Base-by-base conservation (phyloP, 2,888 invertebrate genomes). In the Tipula helvola region DNA sequence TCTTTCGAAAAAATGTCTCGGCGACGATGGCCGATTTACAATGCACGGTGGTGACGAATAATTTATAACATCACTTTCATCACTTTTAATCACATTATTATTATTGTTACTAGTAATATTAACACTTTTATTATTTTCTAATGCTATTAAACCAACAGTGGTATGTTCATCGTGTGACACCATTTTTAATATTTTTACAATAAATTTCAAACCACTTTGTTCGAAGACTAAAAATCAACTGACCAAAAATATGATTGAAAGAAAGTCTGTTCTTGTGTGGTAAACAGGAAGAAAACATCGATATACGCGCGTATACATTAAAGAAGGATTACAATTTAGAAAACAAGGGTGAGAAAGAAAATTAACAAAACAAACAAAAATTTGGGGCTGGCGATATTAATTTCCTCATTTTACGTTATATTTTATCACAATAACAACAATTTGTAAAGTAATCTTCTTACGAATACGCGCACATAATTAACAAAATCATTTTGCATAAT, bases 1-100 rank as follows among this genome's bases (percentile, higher is more conserved):
- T 87, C 96, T 93, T 86, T 96, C 95, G 90, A 96, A 96, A 91
- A 96, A 96, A 89, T 95, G 95, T 41, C 96, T 93, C 87, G 96
- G 96, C 0, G 96, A 96, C 10, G 96, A 96, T 0, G 96, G 96
- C 28, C 93, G 92, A 88, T 90, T 88, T 85, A 57, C 36, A 47
- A 86, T 18, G 28, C 36, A 16, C 16, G 84, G n/a, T n/a, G 41
- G 16, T 0, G 39, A 10, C 1, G 16, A 84, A 5, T 71, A 8
- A 0, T 7, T 71, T 71, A 10, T 71, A 10, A 10, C 71, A 83
- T 5, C 10, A 16, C 39, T 16, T 8, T n/a, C 16, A 16, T 39
- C 84, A 84, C n/a, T 39, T 16, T 84, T 84, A n/a, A 84, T 39
- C 16, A 39, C 8, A 84, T 84, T 84, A n/a, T 83, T 83, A 7